These are phyloP conservation scores for Aplodontia rufa DNA, from an alignment of 2,113 vertebrate genomes.

Conservation along the genomic window DNA sequence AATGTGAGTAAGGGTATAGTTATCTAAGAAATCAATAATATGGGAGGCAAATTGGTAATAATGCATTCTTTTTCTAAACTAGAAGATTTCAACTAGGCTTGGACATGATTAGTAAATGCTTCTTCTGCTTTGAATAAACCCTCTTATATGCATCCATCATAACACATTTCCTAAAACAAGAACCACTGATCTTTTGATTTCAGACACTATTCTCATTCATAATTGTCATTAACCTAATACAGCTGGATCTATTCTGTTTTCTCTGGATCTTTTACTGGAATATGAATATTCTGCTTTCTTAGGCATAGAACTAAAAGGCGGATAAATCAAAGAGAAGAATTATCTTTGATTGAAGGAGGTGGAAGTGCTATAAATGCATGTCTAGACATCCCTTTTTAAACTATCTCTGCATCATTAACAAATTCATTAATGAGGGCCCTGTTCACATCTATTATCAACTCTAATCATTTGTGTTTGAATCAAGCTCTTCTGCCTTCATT, in stretches of 20 bases:
- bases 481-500: slow-evolving; percentile 51
- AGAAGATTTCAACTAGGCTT: slow-evolving; percentile 40
- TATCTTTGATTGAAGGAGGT: slow-evolving; percentile 67
- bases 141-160: slow-evolving; percentile 49
- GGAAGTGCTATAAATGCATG: slow-evolving; percentile 62
- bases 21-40: background rate
- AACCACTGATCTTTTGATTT: slow-evolving; percentile 60
- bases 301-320: slow-evolving; percentile 30
- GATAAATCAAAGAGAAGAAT: slow-evolving; percentile 69
- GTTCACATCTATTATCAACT: slow-evolving; percentile 60
- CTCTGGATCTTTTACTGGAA: background rate
- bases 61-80: background rate
- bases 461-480: slow-evolving; percentile 61
- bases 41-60: slow-evolving; percentile 20
- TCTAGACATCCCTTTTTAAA: slow-evolving; percentile 51
- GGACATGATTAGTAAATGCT: slow-evolving; percentile 34
- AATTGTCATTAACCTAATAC: slow-evolving; percentile 40
- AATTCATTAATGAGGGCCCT: slow-evolving; percentile 59
- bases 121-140: slow-evolving; percentile 45
- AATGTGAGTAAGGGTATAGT: slow-evolving; percentile 36
- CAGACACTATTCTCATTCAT: slow-evolving; percentile 12
- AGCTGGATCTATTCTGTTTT: slow-evolving; percentile 46
- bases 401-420: slow-evolving; percentile 64
- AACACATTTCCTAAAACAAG: slow-evolving; percentile 23
- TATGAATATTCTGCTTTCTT: slow-evolving; percentile 44